These are phyloP conservation scores for Atractosteus spatula DNA, from an alignment of 2,113 vertebrate species.

Conservation along the genomic window DNA sequence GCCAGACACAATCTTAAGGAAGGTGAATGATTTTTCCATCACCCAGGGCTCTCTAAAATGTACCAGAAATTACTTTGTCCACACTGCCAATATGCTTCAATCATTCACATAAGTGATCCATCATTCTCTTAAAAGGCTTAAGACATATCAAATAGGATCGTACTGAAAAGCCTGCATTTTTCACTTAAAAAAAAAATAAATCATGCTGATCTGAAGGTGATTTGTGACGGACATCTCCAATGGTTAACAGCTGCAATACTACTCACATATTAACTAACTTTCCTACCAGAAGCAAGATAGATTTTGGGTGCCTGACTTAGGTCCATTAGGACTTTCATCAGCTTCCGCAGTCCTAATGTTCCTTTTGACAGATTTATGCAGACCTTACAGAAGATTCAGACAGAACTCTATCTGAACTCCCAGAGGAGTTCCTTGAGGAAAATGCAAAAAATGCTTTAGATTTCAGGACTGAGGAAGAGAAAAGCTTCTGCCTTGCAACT, in stretches of 20 bases:
- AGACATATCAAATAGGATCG: neutral
- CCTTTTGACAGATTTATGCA: no score
- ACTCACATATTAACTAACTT: constrained; percentile 8
- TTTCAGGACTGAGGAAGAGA: no score
- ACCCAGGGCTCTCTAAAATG: neutral
- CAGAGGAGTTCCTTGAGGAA: no score
- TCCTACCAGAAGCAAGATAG: neutral
- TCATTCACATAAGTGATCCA: neutral
- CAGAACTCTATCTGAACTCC: no score
- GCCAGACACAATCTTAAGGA: no score
- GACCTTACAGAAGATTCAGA: no score
- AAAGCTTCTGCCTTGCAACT: no score
- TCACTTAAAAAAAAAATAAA: neutral
- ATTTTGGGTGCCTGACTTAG: no score
- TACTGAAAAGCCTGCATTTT: neutral
- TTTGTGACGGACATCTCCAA: neutral
- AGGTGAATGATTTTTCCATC: no score
- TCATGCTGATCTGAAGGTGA: neutral
- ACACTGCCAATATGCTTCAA: neutral
- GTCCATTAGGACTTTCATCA: no score
- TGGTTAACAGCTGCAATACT: constrained; percentile 32
- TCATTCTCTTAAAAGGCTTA: neutral
- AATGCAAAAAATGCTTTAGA: no score
- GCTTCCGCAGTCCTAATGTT: no score
- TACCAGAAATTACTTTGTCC: neutral